Base-by-base conservation (phyloP, 1,140 invertebrate genomes). In the Zaprionus camerounensis region DNA sequence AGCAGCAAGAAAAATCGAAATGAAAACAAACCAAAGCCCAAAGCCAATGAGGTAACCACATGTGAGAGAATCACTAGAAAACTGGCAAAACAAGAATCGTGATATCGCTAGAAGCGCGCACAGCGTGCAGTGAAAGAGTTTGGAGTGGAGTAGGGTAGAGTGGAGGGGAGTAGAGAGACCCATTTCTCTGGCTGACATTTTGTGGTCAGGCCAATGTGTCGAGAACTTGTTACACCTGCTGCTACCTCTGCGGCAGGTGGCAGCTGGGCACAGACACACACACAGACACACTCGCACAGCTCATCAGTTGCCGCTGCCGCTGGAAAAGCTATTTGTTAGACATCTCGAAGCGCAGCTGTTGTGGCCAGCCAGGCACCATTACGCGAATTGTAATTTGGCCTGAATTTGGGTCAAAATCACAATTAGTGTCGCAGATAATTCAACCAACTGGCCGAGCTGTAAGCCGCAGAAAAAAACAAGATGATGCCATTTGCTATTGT, bases 161-260 rank as follows among this genome's bases (percentile, higher is more conserved):
- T 38, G 46, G 56, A 34, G 31, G 24, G 46, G 56, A 72, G 28
- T 28, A 57, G 49, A 28, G 26, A 17, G 78, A 85, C 85, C 85
- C 85, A 90, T 88, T 88, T 87, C 72, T 79, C 69, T 53, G 11
- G 53, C 85, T 90, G 81, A 79, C 85, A 88, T 82, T 90, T 84
- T 84, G 85, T 80, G 85, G 85, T 78, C 81, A 68, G 70, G 69
- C 67, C 74, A 88, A 81, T 88, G 66, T 57, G 73, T 79, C 81
- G 51, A 90, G 85, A 90, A 90, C 85, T 90, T 90, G 85, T 90
- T 90, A 90, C 85, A 90, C 85, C 85, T 90, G 85, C 81, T 80
- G 70, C 63, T 59, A 59, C 51, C 26, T 17, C 36, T 59, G 38
- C 20, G 22, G n/a, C 7, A 22, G 34, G 62, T 36, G 51, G 41